Evolutionary conservation across 53 echinoderm and acorn worm species (phyloP).

Genomic region (Echinometra lucunter): DNA sequence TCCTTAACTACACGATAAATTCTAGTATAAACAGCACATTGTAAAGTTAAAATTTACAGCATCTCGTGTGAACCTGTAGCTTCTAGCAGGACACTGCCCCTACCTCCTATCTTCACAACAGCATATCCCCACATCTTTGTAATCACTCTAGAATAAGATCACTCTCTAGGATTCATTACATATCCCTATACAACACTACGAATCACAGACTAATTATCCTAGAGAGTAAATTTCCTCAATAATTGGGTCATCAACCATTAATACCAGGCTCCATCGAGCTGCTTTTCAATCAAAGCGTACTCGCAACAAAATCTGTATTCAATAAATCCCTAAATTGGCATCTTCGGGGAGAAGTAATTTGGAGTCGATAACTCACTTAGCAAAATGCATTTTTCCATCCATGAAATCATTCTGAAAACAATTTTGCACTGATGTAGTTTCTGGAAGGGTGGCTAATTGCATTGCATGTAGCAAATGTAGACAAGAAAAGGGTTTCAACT

Average conservation of each 20-base stretch:
- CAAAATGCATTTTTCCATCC: constrained; percentile 8
- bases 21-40: too few species aligned
- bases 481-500: background rate
- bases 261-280: constrained; percentile 12
- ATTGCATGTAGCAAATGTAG: background rate
- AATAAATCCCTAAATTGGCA: constrained; percentile 8
- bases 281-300: constrained; percentile 10
- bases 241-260: constrained; percentile 54
- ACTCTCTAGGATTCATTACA: background rate
- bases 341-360: background rate
- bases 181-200: background rate
- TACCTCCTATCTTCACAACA: background rate
- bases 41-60: too few species aligned
- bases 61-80: too few species aligned
- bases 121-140: background rate
- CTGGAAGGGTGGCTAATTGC: background rate
- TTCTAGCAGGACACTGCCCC: constrained; percentile 2
- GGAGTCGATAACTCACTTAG: background rate
- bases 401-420: background rate
- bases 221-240: constrained; percentile 21
- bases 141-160: background rate
- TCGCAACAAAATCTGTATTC: background rate
- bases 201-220: constrained; percentile 3
- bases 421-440: background rate
- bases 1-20: too few species aligned